Evolutionary conservation across 2,797 vertebrate genomes (phyloP).

Genomic region (Atherinosoma microstoma): DNA sequence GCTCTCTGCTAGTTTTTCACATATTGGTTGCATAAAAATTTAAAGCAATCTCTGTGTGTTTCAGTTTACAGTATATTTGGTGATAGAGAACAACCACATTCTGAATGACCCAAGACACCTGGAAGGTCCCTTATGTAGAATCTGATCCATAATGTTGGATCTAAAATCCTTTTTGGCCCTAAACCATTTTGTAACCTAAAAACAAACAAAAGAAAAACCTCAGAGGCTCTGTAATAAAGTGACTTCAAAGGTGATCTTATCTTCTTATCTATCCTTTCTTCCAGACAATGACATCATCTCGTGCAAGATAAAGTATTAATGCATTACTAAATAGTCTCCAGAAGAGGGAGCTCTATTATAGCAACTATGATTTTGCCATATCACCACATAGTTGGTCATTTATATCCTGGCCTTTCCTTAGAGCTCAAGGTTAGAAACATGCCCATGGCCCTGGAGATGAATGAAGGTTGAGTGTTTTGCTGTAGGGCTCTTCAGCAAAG

Average conservation of each 20-base stretch:
- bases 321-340: constrained; percentile 39
- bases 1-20: background rate
- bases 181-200: too few species aligned
- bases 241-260: background rate
- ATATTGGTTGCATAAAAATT: background rate
- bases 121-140: background rate
- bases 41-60: background rate
- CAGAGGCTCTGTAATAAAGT: background rate
- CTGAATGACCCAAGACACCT: background rate
- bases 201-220: too few species aligned
- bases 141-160: background rate
- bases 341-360: constrained; percentile 44
- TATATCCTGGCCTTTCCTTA: background rate
- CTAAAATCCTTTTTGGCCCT: background rate
- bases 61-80: background rate
- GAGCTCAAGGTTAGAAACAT: constrained; percentile 9
- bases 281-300: background rate
- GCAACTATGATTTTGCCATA: background rate
- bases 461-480: too few species aligned
- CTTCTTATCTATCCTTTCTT: background rate
- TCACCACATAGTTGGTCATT: background rate
- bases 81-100: background rate
- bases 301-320: background rate
- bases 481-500: background rate
- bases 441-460: background rate